These are phyloP conservation scores for Drosophila demipolita DNA, from an alignment of 2,888 invertebrate genomes.

Conservation along the genomic window DNA sequence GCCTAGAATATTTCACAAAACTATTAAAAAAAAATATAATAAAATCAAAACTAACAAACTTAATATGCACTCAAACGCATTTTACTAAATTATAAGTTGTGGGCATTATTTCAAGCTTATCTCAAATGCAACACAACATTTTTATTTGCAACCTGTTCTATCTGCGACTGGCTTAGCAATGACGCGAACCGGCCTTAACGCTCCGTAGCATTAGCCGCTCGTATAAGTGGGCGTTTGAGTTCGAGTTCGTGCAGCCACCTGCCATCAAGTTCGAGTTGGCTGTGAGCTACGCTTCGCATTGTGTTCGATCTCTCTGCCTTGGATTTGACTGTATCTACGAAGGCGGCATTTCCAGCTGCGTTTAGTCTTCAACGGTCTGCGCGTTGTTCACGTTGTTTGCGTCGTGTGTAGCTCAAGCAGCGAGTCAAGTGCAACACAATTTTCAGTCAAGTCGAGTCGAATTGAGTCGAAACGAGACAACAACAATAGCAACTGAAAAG, in stretches of 20 bases:
- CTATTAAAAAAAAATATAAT: not conserved
- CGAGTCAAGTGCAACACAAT: not conserved
- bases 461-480: slow-evolving; percentile 21
- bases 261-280: slow-evolving; percentile 55
- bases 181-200: slow-evolving; percentile 46
- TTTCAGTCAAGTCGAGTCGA: slow-evolving; percentile 4
- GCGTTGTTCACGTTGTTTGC: slow-evolving; percentile 46
- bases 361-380: slow-evolving; percentile 71
- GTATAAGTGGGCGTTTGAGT: slow-evolving; percentile 47
- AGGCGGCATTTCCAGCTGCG: slow-evolving; percentile 36
- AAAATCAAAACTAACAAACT: not conserved
- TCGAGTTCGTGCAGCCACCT: slow-evolving; percentile 7
- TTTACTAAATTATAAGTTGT: not conserved
- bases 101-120: not conserved
- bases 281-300: slow-evolving; percentile 63
- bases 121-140: not conserved
- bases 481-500: slow-evolving; percentile 22
- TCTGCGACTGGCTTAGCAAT: slow-evolving; percentile 32
- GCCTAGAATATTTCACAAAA: slow-evolving; percentile 1
- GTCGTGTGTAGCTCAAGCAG: slow-evolving; percentile 29
- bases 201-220: not conserved
- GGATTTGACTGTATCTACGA: slow-evolving; percentile 11
- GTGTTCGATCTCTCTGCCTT: slow-evolving; percentile 32
- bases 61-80: not conserved
- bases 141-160: not conserved